These are phyloP conservation scores for Cryptus viduatorius DNA, from an alignment of 2,888 invertebrate species.

Conservation along the genomic window DNA sequence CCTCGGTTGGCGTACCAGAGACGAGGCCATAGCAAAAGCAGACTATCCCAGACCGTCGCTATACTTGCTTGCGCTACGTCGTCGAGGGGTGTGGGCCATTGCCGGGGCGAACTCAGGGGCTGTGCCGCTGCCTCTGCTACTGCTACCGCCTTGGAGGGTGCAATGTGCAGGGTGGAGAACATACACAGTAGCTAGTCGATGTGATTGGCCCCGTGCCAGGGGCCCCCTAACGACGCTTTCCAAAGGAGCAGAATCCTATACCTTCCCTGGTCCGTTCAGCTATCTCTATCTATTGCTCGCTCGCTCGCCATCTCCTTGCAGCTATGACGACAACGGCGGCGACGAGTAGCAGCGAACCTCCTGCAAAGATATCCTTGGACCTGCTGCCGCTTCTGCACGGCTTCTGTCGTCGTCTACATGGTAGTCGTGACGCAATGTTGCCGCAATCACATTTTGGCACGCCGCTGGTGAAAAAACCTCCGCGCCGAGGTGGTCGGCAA, in stretches of 20 bases:
- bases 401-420: slow-evolving; percentile 49
- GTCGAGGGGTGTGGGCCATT: slow-evolving; percentile 34
- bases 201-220: slow-evolving; percentile 84
- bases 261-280: slow-evolving; percentile 70
- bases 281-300: slow-evolving; percentile 61
- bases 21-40: slow-evolving; percentile 71
- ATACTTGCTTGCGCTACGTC: slow-evolving; percentile 29
- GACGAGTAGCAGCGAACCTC: slow-evolving; percentile 72
- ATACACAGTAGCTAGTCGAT: slow-evolving; percentile 82
- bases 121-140: slow-evolving; percentile 48
- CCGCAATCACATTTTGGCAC: slow-evolving; percentile 84
- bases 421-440: slow-evolving; percentile 83
- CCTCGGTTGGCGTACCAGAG: slow-evolving; percentile 55
- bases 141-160: slow-evolving; percentile 62
- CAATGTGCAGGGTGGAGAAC: slow-evolving; percentile 74
- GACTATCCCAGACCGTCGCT: slow-evolving; percentile 66
- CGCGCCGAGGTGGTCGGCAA: slow-evolving; percentile 23
- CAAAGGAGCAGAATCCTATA: slow-evolving; percentile 82
- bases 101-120: slow-evolving; percentile 17
- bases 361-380: slow-evolving; percentile 80
- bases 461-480: slow-evolving; percentile 72
- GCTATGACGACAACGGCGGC: slow-evolving; percentile 67
- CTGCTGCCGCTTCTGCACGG: slow-evolving; percentile 64
- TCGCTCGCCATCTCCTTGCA: slow-evolving; percentile 53
- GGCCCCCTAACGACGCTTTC: slow-evolving; percentile 83